Evolutionary conservation across 2,797 vertebrate species (phyloP), one percentile per base, ranked within the genome.

Genomic region (Hafferia zeledoni): DNA sequence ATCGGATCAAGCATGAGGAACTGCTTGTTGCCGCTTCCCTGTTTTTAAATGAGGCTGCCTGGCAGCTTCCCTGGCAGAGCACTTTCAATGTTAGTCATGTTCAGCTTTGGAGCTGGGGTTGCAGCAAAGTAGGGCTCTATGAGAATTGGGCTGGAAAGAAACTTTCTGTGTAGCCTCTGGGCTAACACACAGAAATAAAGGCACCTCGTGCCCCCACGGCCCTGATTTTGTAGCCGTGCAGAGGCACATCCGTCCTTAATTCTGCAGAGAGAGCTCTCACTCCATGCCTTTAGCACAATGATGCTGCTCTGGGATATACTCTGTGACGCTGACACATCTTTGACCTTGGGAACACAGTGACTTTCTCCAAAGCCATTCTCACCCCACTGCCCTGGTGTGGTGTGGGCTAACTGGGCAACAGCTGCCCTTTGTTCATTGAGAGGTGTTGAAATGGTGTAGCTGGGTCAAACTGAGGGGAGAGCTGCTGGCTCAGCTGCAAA

Each of bases 1-100:
- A 96, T 97, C 63, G 74, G 95, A 98, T 98, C 96, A 96, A 94
- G 95, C 92, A 57, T 69, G 96, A 97, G 95, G 68, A 97, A 95
- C 96, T 94, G 95, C 97, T 97, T 97, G 94, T 97, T 97, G 97
- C 91, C 9, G 80, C 92, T 82, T 96, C 96, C 88, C 77, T 78
- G 92, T 89, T 94, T 90, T 63, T 33, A 90, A 90, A 93, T 72
- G 95, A 96, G 93, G 91, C 92, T 86, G 95, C 90, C 49, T 93
- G 91, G 95, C 94, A 94, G 94, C 89, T 82, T 78, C 83, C 91
- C 89, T 92, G 46, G 52, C 90, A 30, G 43, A 63, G 41, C 67
- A 24, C 80, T 57, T 84, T 68, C 33, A 65, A 69, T 65, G 6
- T 85, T 30, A 52, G 67, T 24, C 70, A 59, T 83, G 81, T 49